These are phyloP conservation scores for Monomorium pharaonis DNA, from an alignment of 1,140 invertebrate species.

Conservation along the genomic window DNA sequence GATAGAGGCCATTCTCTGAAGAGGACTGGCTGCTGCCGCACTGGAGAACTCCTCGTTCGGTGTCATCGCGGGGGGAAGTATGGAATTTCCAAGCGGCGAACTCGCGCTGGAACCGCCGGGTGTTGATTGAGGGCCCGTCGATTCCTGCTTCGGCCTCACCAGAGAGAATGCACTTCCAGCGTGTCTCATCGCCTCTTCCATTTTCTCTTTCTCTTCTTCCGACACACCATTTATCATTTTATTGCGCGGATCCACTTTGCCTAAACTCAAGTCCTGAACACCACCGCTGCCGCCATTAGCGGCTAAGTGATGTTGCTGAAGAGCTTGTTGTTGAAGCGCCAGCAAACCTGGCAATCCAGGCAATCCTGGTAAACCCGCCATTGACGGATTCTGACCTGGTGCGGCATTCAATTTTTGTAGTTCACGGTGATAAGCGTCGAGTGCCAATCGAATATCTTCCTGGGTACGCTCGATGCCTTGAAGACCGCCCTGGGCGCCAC, in stretches of 20 bases:
- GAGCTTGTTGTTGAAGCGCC: conserved; percentile 90
- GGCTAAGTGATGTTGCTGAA: conserved; percentile 87
- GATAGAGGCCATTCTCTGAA: conserved; percentile 98
- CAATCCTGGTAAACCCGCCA: conserved; percentile 85
- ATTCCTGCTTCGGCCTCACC: conserved; percentile 92
- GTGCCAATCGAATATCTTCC: conserved; percentile 94
- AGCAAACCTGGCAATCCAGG: conserved; percentile 89
- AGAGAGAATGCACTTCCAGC: conserved; percentile 94
- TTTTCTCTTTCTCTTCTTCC: conserved; percentile 88
- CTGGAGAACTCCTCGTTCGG: conserved; percentile 91
- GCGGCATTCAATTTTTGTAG: conserved; percentile 92
- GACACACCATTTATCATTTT: conserved; percentile 90
- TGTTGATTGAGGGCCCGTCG: conserved; percentile 88
- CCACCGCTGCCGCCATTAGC: conserved; percentile 88
- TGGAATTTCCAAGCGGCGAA: conserved; percentile 92
- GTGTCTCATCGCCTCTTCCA: conserved; percentile 91
- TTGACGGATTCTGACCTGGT: conserved; percentile 86
- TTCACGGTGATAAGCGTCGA: conserved; percentile 97
- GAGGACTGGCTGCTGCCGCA: conserved; percentile 93
- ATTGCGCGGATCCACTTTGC: conserved; percentile 89
- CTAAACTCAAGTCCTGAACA: conserved; percentile 94
- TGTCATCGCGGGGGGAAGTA: conserved; percentile 92
- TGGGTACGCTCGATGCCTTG: conserved; percentile 90
- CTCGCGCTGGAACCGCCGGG: conserved; percentile 88
- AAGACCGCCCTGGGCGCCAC: conserved; percentile 85